Evolutionary conservation across 1,140 invertebrate genomes (phyloP).

Genomic region (Plectus sambesii): DNA sequence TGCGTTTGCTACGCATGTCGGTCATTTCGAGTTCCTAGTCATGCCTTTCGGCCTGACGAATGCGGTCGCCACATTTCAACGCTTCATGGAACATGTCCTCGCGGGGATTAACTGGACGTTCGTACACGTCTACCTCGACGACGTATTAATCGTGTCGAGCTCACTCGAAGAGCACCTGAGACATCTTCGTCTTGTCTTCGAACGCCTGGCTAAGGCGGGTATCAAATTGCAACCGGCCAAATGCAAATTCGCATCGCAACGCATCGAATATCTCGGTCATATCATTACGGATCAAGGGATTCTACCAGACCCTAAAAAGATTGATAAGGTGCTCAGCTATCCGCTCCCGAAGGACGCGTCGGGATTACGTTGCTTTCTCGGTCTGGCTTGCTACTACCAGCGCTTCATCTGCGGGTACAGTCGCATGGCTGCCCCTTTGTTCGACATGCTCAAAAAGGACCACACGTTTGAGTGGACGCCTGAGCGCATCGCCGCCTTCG

Average conservation of each 20-base stretch:
- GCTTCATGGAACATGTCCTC: constrained; percentile 50
- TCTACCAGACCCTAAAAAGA: background rate
- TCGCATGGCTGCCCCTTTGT: background rate
- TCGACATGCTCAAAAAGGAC: background rate
- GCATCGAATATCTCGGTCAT: background rate
- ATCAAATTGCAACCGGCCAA: no score
- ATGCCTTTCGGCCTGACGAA: constrained; percentile 50
- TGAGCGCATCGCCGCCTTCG: background rate
- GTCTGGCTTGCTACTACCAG: background rate
- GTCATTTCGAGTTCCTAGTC: constrained; percentile 44
- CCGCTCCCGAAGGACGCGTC: background rate
- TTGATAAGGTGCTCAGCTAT: background rate
- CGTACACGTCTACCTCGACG: constrained; percentile 50
- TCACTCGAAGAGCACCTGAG: constrained; percentile 47
- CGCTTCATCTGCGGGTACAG: background rate
- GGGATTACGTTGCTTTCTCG: background rate
- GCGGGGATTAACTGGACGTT: constrained; percentile 21
- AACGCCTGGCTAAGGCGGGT: no score
- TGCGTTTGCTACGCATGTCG: constrained; percentile 25
- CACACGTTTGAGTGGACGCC: background rate
- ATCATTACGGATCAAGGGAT: background rate
- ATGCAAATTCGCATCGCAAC: no score
- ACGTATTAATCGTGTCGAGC: constrained; percentile 47
- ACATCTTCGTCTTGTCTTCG: constrained; percentile 44
- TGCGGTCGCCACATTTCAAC: constrained; percentile 48